phyloP scores from a whole-genome alignment of 2,888 invertebrate species.

The Melinaea marsaeus region DNA sequence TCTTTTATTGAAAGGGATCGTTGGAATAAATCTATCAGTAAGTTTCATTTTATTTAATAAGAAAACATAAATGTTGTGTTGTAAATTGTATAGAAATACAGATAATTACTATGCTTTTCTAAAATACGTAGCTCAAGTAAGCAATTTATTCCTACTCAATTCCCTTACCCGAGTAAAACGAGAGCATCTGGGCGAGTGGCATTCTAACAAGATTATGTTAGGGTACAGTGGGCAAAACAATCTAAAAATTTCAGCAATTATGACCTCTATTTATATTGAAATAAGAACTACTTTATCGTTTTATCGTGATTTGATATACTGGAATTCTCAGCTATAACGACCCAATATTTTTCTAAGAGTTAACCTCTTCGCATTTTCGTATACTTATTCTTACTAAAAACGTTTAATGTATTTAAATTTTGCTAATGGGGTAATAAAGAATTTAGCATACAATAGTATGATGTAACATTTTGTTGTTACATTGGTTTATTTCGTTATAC shows the following conservation, averaged over 20 bases:
- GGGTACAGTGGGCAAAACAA: slow-evolving; percentile 12
- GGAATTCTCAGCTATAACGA: slow-evolving; percentile 27
- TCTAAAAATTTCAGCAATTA: not conserved
- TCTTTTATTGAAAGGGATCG: too few relatives aligned
- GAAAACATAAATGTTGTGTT: too few relatives aligned
- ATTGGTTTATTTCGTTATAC: too few relatives aligned
- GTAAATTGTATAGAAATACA: too few relatives aligned
- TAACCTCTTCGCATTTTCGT: slow-evolving; percentile 18
- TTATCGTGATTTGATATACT: slow-evolving; percentile 7
- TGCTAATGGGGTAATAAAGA: too few relatives aligned
- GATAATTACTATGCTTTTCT: not conserved
- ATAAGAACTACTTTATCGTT: slow-evolving; percentile 7
- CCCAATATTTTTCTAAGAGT: slow-evolving; percentile 37
- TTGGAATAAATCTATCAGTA: too few relatives aligned
- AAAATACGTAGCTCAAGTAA: slow-evolving; percentile 20
- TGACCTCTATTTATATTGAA: not conserved
- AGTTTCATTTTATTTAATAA: too few relatives aligned
- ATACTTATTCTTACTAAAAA: not conserved
- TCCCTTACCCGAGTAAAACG: slow-evolving; percentile 32
- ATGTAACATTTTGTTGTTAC: too few relatives aligned
- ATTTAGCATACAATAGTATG: too few relatives aligned
- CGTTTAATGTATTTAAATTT: too few relatives aligned
- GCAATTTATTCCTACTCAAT: slow-evolving; percentile 26
- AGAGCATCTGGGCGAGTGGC: slow-evolving; percentile 38
- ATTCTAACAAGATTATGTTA: slow-evolving; percentile 45